Evolutionary conservation across 2,113 vertebrate species (phyloP), one percentile per base, ranked within the genome.

Genomic region (Theristicus caerulescens): DNA sequence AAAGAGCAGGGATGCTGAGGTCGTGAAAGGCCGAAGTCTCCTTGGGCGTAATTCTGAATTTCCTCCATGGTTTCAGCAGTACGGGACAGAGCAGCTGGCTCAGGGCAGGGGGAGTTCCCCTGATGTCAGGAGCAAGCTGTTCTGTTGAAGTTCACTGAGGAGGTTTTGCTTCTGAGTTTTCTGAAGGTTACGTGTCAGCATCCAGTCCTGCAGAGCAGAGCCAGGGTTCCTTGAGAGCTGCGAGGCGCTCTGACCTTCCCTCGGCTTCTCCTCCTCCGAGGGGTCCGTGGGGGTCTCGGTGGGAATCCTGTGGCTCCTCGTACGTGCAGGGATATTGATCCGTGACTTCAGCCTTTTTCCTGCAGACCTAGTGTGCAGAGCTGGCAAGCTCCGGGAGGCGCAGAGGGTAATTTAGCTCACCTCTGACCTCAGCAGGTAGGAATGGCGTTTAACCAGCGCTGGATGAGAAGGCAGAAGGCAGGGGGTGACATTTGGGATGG

Each of bases 221-320:
- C 25, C 29, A 38, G 65, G 69, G n/a, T 58, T 61, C 66, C 51
- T 4, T 31, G 65, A 54, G 38, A 64, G 70, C 61, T 92, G 47
- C 62, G 21, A 32, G 52, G 25, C 0, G 0, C 38, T 38, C 57
- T 88, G 70, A 29, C 62, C 76, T 82, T 70, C 27, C 46, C 65
- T 80, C 46, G 78, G 19, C 34, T 40, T 36, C 55, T 54, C 40
- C 27, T 67, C 40, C 31, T n/a, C 22, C 52, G 9, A 89, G n/a
- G 51, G 27, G 24, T 13, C 51, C 1, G 0, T 14, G 65, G 32
- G 18, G 21, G 9, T 16, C 66, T 72, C 0, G 0, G 7, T 40
- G 46, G 11, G 29, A 42, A 46, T n/a, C 26, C 40, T 31, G 5
- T n/a, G 58, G 31, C 71, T 76, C 78, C 59, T 58, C 5, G 67